These are phyloP conservation scores for Slavum lentiscoides DNA, from an alignment of 2,888 invertebrate genomes.

Conservation along the genomic window DNA sequence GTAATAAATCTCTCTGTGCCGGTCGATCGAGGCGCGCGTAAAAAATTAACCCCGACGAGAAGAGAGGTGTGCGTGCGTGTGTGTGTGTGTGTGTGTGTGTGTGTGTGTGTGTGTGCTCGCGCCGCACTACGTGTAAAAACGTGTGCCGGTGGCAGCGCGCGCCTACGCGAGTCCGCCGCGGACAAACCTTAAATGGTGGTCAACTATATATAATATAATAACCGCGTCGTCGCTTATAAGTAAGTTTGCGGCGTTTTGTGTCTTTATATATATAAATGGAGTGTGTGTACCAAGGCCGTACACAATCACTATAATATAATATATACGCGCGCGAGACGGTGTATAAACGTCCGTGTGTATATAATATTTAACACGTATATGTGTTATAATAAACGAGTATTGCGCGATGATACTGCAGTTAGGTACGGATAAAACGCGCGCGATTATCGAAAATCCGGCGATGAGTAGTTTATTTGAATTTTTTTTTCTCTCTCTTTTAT, in stretches of 20 bases:
- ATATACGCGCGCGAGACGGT: neutral
- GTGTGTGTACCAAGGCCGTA: constrained; percentile 23
- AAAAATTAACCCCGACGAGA: too few species aligned
- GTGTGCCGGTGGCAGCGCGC: constrained; percentile 27
- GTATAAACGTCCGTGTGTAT: too few species aligned
- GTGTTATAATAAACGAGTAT: too few species aligned
- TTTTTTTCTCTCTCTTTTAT: too few species aligned
- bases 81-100: neutral
- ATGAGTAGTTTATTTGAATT: too few species aligned
- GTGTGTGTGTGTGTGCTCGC: neutral
- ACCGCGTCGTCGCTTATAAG: neutral
- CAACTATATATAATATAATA: neutral
- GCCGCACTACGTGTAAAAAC: neutral
- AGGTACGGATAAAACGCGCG: too few species aligned
- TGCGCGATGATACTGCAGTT: too few species aligned
- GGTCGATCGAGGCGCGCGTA: too few species aligned
- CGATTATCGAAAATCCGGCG: too few species aligned
- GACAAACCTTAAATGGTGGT: constrained; percentile 52
- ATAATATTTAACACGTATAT: too few species aligned
- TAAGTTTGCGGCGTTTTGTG: constrained; percentile 16
- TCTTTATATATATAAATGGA: neutral
- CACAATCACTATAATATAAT: too few species aligned
- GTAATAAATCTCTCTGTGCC: too few species aligned
- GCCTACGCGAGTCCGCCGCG: constrained; percentile 43
- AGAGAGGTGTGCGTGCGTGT: neutral